Evolutionary conservation across 1,140 invertebrate species (phyloP).

Genomic region (Cryptotermes secundus): DNA sequence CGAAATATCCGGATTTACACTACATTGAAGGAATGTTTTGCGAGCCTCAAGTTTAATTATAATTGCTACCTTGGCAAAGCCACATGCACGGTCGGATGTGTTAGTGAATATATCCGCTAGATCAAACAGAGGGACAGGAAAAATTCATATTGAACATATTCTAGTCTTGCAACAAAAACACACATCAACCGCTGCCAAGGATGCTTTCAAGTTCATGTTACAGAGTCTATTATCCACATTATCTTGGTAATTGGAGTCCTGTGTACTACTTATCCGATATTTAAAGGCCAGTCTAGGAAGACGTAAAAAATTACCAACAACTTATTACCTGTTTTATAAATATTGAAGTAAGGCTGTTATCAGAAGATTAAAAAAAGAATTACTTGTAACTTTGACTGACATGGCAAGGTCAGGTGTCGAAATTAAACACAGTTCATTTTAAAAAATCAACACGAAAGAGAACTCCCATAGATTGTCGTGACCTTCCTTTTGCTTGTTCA

Average conservation of each 20-base stretch:
- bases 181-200: background rate
- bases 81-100: background rate
- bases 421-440: background rate
- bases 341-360: background rate
- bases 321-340: background rate
- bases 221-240: background rate
- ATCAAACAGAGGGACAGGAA: background rate
- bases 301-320: background rate
- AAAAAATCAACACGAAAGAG: slow-evolving; percentile 12
- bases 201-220: background rate
- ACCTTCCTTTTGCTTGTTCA: background rate
- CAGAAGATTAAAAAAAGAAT: background rate
- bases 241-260: background rate
- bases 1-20: background rate
- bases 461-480: background rate
- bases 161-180: background rate
- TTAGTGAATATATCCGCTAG: background rate
- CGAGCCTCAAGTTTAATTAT: background rate
- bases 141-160: background rate
- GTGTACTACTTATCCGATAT: background rate
- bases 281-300: background rate
- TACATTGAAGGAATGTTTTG: background rate
- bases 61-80: background rate
- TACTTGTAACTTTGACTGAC: slow-evolving; percentile 3
- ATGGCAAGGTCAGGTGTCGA: background rate